Base-by-base conservation (phyloP, 53 echinoderm and acorn worm species). In the Holothuria leucospilota region DNA sequence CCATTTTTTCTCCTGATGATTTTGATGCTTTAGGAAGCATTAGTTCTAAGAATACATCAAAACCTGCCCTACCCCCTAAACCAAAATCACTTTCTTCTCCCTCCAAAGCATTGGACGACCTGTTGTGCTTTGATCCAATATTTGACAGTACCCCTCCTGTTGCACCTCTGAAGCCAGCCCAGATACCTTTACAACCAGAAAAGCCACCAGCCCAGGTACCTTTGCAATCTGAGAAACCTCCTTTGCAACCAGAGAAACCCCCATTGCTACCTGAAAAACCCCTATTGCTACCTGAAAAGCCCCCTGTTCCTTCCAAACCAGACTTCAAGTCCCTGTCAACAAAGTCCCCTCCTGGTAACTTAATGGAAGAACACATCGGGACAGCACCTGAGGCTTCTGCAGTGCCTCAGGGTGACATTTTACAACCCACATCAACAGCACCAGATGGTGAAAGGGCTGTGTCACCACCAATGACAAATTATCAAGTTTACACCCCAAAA, bases 101-200 rank as follows among this genome's bases (percentile, higher is more conserved):
- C 1, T 77, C 85, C n/a, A 93, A 88, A 24, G 63, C 91, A 16
- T 60, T 94, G 51, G 94, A 94, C 84, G 93, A 96, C 60, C 62
- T 96, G 13, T 79, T 96, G 18, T 92, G 88, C 51, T 94, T 96
- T 87, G 96, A 96, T 62, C 93, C 96, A 13, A 92, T 96, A 13
- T 91, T 74, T 46, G 94, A 85, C 66, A 68, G 56, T n/a, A 77
- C 81, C 39, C 69, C 85, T 15, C 85, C 91, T 39, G 39, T 87
- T 20, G 75, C 29, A 51, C 91, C 96, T 5, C 68, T 85, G 8
- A 78, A 69, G 71, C 84, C 87, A 20, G 12, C 26, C 12, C n/a
- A 39, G 56, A 13, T 64, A 20, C 56, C 80, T 79, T 25, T 56
- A 27, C 80, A 25, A 28, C 74, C 74, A 41, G 46, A 39, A 27